Percentiles rank a stretch among this genome's conserved stretches.
Evolutionary conservation across 2,797 vertebrate genomes (phyloP).

Genomic region (Aldrovandia affinis): DNA sequence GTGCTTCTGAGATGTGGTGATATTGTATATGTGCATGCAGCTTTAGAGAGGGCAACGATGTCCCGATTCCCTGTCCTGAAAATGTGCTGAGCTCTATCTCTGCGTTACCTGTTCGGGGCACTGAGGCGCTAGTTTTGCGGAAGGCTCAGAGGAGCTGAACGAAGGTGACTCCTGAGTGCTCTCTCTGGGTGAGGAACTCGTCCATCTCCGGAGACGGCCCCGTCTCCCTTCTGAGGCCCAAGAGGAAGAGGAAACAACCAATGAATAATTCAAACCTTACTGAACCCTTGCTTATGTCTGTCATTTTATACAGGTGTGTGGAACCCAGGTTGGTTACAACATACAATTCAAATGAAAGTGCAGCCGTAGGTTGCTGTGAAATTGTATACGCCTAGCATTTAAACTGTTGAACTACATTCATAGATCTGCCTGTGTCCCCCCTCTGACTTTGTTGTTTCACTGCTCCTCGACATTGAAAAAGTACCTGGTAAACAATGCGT

Average conservation of each 20-base stretch:
- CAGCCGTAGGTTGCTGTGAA: conserved; percentile 40
- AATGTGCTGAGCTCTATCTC: conserved; percentile 26
- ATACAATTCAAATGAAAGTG: background rate
- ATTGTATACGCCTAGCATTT: conserved; percentile 16
- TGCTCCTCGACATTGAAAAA: background rate
- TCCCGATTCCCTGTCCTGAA: conserved; percentile 1
- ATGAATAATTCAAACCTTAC: background rate
- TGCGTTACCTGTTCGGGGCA: conserved; percentile 48
- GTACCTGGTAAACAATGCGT: conserved; percentile 6
- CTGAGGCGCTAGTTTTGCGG: conserved; percentile 40
- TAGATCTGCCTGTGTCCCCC: background rate
- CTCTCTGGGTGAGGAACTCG: conserved; percentile 42
- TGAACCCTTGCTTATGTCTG: conserved; percentile 45
- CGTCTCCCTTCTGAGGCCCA: conserved; percentile 45
- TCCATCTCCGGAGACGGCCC: conserved; percentile 31
- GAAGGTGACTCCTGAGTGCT: conserved; percentile 47
- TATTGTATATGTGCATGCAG: too few relatives aligned
- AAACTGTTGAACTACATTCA: background rate
- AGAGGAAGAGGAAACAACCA: background rate
- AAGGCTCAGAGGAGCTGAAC: conserved; percentile 48
- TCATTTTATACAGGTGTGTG: conserved; percentile 45
- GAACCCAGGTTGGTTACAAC: background rate
- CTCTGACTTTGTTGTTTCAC: background rate
- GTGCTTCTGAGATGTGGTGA: too few relatives aligned
- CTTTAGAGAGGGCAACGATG: conserved; percentile 16